A percentile compares a stretch with the other conserved stretches of the same genome.
Conservation (phyloP, 1,140 invertebrate genomes). For the Aphelenchoides besseyi region DNA sequence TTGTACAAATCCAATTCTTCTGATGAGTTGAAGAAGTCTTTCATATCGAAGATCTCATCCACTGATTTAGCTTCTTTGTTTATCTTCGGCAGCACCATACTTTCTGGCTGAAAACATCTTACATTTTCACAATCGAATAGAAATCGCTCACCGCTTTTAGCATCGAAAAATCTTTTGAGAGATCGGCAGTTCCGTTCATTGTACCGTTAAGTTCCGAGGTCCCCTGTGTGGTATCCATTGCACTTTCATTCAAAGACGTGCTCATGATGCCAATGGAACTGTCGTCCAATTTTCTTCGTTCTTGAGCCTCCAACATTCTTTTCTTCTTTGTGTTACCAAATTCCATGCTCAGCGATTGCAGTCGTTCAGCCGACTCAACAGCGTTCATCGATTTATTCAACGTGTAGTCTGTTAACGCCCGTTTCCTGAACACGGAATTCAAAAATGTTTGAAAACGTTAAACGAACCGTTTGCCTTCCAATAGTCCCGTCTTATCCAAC, state of each 20-base stretch:
- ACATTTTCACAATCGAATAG: not conserved
- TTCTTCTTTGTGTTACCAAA: not conserved
- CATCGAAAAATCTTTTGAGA: not conserved
- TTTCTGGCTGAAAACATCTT: not conserved
- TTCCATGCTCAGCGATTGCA: not conserved
- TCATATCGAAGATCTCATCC: not conserved
- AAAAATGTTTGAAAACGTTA: not conserved
- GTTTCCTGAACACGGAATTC: not conserved
- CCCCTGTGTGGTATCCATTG: too few relatives aligned
- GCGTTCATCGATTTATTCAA: not conserved
- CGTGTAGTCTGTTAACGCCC: not conserved
- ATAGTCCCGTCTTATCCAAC: not conserved
- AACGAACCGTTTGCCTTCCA: conserved; percentile 1
- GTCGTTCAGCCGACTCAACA: not conserved
- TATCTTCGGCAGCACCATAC: not conserved
- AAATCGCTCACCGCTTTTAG: not conserved
- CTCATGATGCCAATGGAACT: not conserved
- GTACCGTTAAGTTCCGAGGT: too few relatives aligned
- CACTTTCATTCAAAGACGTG: not conserved
- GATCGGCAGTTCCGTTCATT: too few relatives aligned
- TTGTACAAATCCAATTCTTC: not conserved
- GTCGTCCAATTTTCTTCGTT: not conserved
- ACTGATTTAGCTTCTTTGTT: not conserved
- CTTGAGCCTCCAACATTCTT: not conserved
- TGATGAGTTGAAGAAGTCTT: not conserved